A percentile compares a stretch with the other conserved stretches of the same genome.
These are phyloP conservation scores for Lottia gigantea DNA, from an alignment of 2,888 invertebrate species.

Conservation along the genomic window DNA sequence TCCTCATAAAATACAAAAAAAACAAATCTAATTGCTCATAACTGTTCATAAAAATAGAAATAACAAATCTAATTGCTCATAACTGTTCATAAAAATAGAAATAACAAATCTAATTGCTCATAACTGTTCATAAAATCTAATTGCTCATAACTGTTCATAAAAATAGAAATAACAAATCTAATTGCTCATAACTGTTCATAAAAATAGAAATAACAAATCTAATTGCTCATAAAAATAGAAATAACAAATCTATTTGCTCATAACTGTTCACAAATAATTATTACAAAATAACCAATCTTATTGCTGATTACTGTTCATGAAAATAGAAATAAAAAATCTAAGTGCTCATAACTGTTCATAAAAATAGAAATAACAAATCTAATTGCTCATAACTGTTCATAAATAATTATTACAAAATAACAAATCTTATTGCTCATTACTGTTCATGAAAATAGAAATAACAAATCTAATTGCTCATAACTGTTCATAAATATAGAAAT, in stretches of 20 bases:
- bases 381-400: background rate
- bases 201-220: no score
- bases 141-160: background rate
- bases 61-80: background rate
- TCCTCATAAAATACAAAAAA: constrained; percentile 67
- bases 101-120: background rate
- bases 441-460: background rate
- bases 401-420: no score
- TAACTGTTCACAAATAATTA: background rate
- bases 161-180: background rate
- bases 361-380: background rate
- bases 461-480: background rate
- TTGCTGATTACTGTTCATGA: background rate
- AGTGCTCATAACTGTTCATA: background rate
- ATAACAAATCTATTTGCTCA: background rate
- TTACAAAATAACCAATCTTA: background rate
- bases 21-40: constrained; percentile 3
- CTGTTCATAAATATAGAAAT: background rate
- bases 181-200: background rate
- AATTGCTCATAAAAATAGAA: no score
- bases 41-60: background rate
- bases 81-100: background rate
- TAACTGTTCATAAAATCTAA: background rate
- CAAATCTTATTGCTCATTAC: background rate
- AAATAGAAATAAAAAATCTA: background rate